Conservation (phyloP, 2,113 vertebrate genomes). For the Aspiorhynchus laticeps region DNA sequence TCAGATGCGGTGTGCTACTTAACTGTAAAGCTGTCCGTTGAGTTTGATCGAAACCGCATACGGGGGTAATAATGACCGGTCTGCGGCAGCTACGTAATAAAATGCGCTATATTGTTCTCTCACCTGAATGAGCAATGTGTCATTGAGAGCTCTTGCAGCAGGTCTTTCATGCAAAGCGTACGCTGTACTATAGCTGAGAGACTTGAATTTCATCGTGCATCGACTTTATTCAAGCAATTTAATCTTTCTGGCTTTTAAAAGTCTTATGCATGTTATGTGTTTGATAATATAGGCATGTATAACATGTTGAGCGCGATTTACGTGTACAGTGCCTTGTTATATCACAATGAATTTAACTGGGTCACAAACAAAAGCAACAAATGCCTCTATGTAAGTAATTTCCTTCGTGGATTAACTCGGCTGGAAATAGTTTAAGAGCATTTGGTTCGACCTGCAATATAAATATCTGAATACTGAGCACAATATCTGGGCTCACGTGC, state of each 20-base stretch:
- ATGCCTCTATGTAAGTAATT: neutral
- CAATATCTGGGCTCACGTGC: neutral
- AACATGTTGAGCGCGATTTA: neutral
- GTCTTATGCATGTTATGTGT: neutral
- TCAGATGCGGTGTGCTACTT: slow-evolving; percentile 28
- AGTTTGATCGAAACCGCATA: slow-evolving; percentile 34
- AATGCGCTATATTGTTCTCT: slow-evolving; percentile 29
- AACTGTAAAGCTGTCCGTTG: slow-evolving; percentile 13
- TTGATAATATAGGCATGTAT: too few relatives aligned
- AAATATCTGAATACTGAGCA: neutral
- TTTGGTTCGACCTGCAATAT: neutral
- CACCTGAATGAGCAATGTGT: slow-evolving; percentile 26
- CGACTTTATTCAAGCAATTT: neutral
- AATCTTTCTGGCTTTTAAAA: neutral
- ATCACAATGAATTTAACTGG: neutral
- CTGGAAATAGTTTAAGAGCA: slow-evolving; percentile 7
- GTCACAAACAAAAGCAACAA: slow-evolving; percentile 26
- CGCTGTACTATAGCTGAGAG: neutral
- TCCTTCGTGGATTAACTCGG: neutral
- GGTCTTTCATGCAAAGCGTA: neutral
- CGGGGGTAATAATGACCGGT: slow-evolving; percentile 9
- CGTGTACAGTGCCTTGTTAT: neutral
- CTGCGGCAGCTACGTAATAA: slow-evolving; percentile 17
- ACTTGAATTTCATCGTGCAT: neutral
- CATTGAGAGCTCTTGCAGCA: slow-evolving; percentile 22